These are phyloP conservation scores for Gambelia wislizenii DNA, from an alignment of 2,797 vertebrate genomes.

Conservation along the genomic window DNA sequence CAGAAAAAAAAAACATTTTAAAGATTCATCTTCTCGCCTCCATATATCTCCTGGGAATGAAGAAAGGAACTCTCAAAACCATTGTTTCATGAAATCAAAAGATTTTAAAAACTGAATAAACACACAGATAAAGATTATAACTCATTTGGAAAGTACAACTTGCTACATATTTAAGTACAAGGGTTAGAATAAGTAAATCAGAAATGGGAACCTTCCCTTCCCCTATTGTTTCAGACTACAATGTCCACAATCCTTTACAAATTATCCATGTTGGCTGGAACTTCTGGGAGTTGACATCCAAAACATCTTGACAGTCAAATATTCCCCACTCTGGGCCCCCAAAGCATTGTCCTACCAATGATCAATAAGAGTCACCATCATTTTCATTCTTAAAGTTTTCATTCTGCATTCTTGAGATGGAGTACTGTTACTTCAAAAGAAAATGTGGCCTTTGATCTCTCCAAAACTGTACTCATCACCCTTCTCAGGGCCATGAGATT, in stretches of 20 bases:
- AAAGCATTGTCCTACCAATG: too few species aligned
- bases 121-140: neutral
- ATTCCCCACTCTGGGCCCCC: too few species aligned
- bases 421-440: neutral
- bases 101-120: neutral
- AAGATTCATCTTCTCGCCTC: neutral
- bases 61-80: neutral
- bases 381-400: too few species aligned
- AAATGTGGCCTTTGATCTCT: neutral
- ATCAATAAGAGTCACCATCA: too few species aligned
- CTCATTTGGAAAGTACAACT: neutral
- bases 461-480: neutral
- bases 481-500: neutral
- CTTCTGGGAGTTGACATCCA: too few species aligned
- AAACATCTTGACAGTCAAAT: too few species aligned
- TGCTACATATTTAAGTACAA: neutral
- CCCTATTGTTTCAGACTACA: too few species aligned
- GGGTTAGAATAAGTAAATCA: neutral
- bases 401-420: too few species aligned
- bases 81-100: neutral
- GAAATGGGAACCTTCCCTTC: too few species aligned
- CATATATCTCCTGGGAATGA: neutral
- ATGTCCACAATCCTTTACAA: too few species aligned
- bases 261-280: too few species aligned
- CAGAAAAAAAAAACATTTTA: neutral